These are phyloP conservation scores for Brenthis ino DNA, from an alignment of 2,888 invertebrate genomes.

Conservation along the genomic window DNA sequence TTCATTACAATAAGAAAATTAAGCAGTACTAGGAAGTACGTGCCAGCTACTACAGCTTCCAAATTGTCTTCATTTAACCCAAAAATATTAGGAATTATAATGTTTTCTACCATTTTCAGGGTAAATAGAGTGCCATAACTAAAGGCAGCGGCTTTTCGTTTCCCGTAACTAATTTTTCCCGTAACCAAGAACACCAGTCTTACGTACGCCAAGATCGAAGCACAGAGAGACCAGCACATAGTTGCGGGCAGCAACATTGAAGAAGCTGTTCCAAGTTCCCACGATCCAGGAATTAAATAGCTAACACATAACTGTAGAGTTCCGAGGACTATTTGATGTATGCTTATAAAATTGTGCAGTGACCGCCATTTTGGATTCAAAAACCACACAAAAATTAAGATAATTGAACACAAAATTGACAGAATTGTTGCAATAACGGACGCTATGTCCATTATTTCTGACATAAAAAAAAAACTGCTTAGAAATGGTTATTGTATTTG, in stretches of 20 bases:
- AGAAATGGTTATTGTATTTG: too few species aligned
- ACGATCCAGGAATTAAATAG: not conserved
- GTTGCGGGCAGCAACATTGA: constrained; percentile 27
- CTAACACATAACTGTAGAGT: constrained; percentile 36
- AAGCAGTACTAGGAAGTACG: constrained; percentile 29
- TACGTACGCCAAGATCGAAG: constrained; percentile 37
- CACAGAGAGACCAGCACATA: constrained; percentile 40
- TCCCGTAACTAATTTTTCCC: constrained; percentile 38
- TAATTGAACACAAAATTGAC: constrained; percentile 35
- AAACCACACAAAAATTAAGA: constrained; percentile 39
- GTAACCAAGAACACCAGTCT: constrained; percentile 38
- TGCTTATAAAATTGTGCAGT: constrained; percentile 41
- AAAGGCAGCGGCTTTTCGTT: constrained; percentile 31
- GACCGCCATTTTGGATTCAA: constrained; percentile 40
- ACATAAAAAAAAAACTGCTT: not conserved
- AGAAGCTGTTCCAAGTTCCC: not conserved
- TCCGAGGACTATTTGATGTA: constrained; percentile 40
- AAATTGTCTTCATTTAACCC: not conserved
- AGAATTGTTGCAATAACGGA: not conserved
- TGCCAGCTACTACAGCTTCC: constrained; percentile 2
- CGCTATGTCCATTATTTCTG: not conserved
- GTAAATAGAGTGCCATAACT: constrained; percentile 28
- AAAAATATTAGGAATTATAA: constrained; percentile 24
- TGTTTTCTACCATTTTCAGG: constrained; percentile 18
- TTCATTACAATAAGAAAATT: constrained; percentile 34